Conservation (phyloP, 2,797 vertebrate genomes). For the Carcharodon carcharias region DNA sequence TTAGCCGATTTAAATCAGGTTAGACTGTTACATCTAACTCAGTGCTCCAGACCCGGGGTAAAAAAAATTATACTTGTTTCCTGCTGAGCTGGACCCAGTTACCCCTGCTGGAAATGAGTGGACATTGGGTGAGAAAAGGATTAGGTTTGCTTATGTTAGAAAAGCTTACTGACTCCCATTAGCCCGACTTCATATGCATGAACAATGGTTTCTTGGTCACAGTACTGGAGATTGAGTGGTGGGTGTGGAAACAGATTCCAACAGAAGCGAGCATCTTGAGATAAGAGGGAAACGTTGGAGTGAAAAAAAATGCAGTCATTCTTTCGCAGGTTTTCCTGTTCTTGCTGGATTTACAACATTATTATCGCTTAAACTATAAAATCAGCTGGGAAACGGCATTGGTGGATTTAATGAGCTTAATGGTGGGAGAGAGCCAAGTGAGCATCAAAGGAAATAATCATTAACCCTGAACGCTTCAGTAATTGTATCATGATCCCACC, state of each 20-base stretch:
- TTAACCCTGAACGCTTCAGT: background rate
- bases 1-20: background rate
- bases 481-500: background rate
- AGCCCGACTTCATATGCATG: background rate
- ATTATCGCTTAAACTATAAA: background rate
- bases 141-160: background rate
- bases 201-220: background rate
- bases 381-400: background rate
- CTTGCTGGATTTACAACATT: background rate
- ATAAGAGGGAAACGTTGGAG: background rate
- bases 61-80: background rate
- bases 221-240: background rate
- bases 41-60: background rate
- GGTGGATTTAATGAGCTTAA: background rate
- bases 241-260: background rate
- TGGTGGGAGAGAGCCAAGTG: background rate
- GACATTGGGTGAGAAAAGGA: background rate
- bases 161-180: background rate
- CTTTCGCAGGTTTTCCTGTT: background rate
- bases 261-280: background rate
- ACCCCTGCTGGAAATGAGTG: background rate
- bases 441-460: conserved; percentile 13
- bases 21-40: background rate
- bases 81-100: background rate
- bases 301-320: background rate